These are phyloP conservation scores for Onychostruthus taczanowskii DNA, from an alignment of 2,113 vertebrate species.

Conservation along the genomic window DNA sequence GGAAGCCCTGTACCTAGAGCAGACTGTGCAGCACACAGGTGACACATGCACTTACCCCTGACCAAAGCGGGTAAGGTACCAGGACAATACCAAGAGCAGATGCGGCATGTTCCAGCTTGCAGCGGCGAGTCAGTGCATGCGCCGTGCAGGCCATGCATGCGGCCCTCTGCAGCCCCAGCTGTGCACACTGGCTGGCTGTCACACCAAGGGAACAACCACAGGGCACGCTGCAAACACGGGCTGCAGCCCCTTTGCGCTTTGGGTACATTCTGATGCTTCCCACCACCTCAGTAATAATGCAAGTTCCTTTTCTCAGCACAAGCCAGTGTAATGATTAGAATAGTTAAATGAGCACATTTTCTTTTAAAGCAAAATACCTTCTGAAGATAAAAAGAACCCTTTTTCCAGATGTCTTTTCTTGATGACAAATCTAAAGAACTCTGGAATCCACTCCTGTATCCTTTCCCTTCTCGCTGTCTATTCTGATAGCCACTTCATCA, in stretches of 20 bases:
- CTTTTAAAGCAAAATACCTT: not conserved
- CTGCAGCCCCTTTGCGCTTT: not conserved
- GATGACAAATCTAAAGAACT: not conserved
- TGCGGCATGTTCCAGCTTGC: fast-evolving
- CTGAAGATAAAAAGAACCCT: not conserved
- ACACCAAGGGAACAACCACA: not conserved
- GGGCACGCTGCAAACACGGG: fast-evolving
- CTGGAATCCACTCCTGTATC: not conserved
- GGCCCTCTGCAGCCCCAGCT: fast-evolving
- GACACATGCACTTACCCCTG: not conserved
- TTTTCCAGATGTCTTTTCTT: not conserved
- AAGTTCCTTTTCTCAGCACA: not conserved
- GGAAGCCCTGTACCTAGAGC: not conserved
- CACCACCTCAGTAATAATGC: not conserved
- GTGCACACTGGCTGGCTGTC: not conserved
- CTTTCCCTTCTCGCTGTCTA: not conserved
- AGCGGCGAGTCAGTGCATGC: not conserved
- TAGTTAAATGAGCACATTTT: not conserved
- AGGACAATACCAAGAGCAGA: fast-evolving
- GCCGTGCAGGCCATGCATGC: not conserved
- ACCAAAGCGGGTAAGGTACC: not conserved
- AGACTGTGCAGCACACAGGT: not conserved
- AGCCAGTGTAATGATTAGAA: not conserved
- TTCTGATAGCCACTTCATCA: not conserved
- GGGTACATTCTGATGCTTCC: not conserved